phyloP scores from a whole-genome alignment of 2,797 vertebrate species.

The Myripristis murdjan region DNA sequence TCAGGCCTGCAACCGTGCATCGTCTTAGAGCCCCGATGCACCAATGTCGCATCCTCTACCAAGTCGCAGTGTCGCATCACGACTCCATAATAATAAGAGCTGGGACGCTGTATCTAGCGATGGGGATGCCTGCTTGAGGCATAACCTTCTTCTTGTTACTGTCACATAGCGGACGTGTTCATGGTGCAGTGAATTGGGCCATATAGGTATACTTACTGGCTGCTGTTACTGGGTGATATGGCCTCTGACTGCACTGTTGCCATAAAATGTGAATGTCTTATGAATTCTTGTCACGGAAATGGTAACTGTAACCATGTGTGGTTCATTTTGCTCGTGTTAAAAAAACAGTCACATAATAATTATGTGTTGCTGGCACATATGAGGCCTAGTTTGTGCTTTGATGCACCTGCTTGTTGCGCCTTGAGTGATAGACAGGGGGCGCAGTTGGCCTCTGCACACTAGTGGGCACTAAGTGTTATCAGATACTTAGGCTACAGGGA shows the following conservation, averaged over 20 bases:
- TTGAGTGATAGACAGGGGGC: conserved; percentile 62
- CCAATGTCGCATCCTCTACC: conserved; percentile 64
- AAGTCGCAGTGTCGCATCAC: conserved; percentile 77
- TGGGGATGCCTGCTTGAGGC: conserved; percentile 2
- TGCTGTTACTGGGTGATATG: neutral
- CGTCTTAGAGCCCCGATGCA: conserved; percentile 25
- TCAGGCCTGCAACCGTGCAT: conserved; percentile 34
- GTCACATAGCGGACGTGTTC: conserved; percentile 45
- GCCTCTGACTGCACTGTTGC: conserved; percentile 9
- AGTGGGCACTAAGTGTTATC: neutral
- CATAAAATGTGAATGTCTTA: neutral
- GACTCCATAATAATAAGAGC: conserved; percentile 40
- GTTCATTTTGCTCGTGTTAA: neutral
- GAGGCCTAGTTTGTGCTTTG: conserved; percentile 44
- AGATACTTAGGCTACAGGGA: neutral
- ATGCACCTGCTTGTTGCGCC: conserved; percentile 48
- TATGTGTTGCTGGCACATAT: neutral
- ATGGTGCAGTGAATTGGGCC: conserved; percentile 10
- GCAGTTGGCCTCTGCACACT: conserved; percentile 53
- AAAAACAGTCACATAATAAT: conserved; percentile 5
- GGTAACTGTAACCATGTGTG: neutral
- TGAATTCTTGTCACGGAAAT: neutral
- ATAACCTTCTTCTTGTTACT: conserved; percentile 7
- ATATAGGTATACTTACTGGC: conserved; percentile 16
- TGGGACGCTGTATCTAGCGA: conserved; percentile 10